Conservation (phyloP, 1,140 invertebrate species). For the Leptinotarsa lineolata region DNA sequence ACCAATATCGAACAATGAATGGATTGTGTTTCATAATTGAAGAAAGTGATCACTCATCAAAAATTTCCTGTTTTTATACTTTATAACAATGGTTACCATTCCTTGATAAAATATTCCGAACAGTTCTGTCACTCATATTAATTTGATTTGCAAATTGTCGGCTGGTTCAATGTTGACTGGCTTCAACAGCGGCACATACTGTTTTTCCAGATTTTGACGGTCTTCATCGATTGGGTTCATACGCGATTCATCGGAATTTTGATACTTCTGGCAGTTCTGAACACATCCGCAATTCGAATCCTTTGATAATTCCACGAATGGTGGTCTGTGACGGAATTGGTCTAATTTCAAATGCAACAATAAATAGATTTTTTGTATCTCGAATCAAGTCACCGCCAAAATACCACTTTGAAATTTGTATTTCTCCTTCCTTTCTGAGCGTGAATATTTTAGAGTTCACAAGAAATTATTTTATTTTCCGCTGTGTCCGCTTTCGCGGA, state of each 20-base stretch:
- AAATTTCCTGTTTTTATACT: constrained; percentile 12
- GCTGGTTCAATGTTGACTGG: constrained; percentile 6
- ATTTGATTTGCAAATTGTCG: constrained; percentile 1
- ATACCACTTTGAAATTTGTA: no score
- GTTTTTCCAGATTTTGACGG: background rate
- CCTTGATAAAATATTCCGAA: constrained; percentile 11
- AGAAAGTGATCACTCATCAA: no score
- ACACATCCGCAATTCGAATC: constrained; percentile 7
- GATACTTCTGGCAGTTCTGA: background rate
- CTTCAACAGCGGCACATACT: constrained; percentile 1
- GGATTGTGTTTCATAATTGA: no score
- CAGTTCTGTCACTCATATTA: constrained; percentile 11
- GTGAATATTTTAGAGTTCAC: background rate
- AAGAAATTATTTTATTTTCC: no score
- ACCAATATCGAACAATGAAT: no score
- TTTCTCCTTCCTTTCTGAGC: no score
- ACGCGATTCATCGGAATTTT: background rate
- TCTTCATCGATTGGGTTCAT: background rate
- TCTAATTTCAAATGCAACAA: constrained; percentile 11
- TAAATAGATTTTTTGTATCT: background rate
- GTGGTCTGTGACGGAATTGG: background rate
- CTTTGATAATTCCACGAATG: background rate
- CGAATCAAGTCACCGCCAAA: no score
- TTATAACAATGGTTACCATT: constrained; percentile 9
- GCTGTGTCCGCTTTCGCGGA: no score